Conservation (phyloP, 1,140 invertebrate species). For the Ceratosolen solmsi region DNA sequence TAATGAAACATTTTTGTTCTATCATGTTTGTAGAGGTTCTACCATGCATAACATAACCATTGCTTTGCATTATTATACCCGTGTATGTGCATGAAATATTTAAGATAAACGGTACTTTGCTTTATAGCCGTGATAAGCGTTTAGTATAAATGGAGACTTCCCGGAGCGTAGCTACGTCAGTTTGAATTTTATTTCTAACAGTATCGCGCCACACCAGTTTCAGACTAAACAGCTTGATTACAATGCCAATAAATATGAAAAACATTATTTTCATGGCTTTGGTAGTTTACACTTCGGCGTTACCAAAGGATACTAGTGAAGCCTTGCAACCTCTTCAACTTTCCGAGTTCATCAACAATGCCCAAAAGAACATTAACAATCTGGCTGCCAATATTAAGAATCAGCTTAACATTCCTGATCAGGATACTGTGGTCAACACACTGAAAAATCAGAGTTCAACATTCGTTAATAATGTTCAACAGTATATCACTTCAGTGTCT, state of each 20-base stretch:
- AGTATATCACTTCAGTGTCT: slow-evolving; percentile 56
- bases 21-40: too few relatives aligned
- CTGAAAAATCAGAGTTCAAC: slow-evolving; percentile 59
- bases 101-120: slow-evolving; percentile 61
- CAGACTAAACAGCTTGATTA: not conserved
- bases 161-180: slow-evolving; percentile 23
- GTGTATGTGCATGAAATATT: not conserved
- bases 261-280: slow-evolving; percentile 38
- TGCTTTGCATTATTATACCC: too few relatives aligned
- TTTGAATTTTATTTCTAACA: slow-evolving; percentile 12
- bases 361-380: slow-evolving; percentile 56
- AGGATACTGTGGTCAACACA: slow-evolving; percentile 57
- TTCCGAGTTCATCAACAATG: slow-evolving; percentile 56
- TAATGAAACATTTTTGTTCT: too few relatives aligned
- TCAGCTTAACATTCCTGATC: slow-evolving; percentile 59
- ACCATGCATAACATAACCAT: too few relatives aligned
- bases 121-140: slow-evolving; percentile 61
- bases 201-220: not conserved
- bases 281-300: slow-evolving; percentile 5
- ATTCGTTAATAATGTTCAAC: slow-evolving; percentile 59
- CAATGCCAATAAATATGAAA: slow-evolving; percentile 55
- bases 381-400: slow-evolving; percentile 58
- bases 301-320: slow-evolving; percentile 20
- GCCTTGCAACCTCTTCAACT: slow-evolving; percentile 37
- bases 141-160: slow-evolving; percentile 61